phyloP scores from a whole-genome alignment of 2,888 invertebrate species.

The Tiliacea aurago region DNA sequence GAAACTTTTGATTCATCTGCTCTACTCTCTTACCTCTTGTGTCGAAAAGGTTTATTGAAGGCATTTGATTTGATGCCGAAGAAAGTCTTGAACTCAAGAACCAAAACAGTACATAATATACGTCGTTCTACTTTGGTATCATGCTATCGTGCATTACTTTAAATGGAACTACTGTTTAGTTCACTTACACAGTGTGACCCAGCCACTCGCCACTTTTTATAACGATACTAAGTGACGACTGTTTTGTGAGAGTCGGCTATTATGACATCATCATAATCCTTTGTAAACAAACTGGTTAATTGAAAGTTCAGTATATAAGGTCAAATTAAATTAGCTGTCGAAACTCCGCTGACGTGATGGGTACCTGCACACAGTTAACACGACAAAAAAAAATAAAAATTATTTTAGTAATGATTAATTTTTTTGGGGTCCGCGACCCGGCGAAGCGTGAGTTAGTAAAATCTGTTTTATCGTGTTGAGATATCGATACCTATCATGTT shows the following conservation, averaged over 20 bases:
- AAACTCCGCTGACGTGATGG: no score
- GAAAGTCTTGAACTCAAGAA: neutral
- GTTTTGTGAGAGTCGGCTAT: constrained; percentile 25
- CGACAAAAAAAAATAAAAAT: no score
- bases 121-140: neutral
- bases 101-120: neutral
- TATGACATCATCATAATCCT: constrained; percentile 15
- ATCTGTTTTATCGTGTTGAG: no score
- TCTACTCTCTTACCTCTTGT: no score
- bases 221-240: constrained; percentile 32
- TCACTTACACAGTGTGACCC: neutral
- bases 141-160: neutral
- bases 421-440: no score
- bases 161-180: constrained; percentile 19
- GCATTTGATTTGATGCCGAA: no score
- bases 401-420: no score
- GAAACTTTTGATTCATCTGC: neutral
- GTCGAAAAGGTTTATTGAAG: no score
- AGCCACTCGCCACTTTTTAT: constrained; percentile 27
- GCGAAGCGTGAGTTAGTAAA: no score
- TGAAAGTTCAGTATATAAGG: constrained; percentile 1
- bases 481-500: no score
- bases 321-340: no score
- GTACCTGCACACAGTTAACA: no score
- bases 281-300: constrained; percentile 2